phyloP scores from a whole-genome alignment of 2,888 invertebrate genomes.

The Morpho achilles region DNA sequence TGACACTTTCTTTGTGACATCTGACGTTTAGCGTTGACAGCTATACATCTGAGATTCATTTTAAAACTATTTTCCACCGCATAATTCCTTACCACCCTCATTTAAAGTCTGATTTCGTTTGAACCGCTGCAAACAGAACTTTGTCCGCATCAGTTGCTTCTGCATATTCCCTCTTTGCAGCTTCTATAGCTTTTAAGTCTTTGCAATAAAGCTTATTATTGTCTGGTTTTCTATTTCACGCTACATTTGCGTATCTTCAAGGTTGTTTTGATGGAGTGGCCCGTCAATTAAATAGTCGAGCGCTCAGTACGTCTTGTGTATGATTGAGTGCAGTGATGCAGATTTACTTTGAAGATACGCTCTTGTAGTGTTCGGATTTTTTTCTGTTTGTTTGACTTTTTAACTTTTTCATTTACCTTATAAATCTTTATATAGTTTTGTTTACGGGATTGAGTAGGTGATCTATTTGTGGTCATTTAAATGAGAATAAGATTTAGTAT shows the following conservation, averaged over 20 bases:
- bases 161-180: slow-evolving; percentile 18
- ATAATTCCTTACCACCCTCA: neutral
- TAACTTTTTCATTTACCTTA: slow-evolving; percentile 21
- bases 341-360: slow-evolving; percentile 53
- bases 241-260: slow-evolving; percentile 46
- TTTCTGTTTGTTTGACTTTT: slow-evolving; percentile 23
- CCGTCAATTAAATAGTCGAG: slow-evolving; percentile 72
- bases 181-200: slow-evolving; percentile 33
- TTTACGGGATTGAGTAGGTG: neutral
- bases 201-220: slow-evolving; percentile 41
- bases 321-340: slow-evolving; percentile 75
- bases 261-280: slow-evolving; percentile 73
- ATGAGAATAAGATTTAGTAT: too few relatives aligned
- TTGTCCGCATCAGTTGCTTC: slow-evolving; percentile 16
- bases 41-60: slow-evolving; percentile 40
- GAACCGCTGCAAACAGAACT: neutral
- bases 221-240: slow-evolving; percentile 27
- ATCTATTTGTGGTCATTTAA: too few relatives aligned
- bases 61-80: slow-evolving; percentile 21
- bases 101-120: slow-evolving; percentile 6
- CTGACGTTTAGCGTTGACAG: slow-evolving; percentile 61
- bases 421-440: neutral
- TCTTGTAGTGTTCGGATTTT: slow-evolving; percentile 25
- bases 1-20: slow-evolving; percentile 51
- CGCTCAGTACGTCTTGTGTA: slow-evolving; percentile 57